Base-by-base conservation (phyloP, 2,888 invertebrate species). In the Amphipoea lucens region DNA sequence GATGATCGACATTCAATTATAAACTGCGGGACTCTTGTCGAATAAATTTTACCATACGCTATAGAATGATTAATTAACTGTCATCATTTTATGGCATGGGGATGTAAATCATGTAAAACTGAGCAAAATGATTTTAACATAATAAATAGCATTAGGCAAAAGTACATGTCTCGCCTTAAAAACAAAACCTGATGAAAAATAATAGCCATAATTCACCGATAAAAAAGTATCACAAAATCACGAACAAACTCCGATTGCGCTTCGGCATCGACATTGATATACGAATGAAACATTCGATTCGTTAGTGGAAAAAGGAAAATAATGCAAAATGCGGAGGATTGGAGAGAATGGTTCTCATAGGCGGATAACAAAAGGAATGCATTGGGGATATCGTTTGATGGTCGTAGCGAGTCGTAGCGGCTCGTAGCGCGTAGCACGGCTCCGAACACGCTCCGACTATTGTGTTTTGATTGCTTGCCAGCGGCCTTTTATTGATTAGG, bases 281-380 rank as follows among this genome's bases (percentile, higher is more conserved):
- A 92, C 92, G 92, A 93, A 93, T 92, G 93, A 93, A 95, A 94
- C 94, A 93, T 95, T 94, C 94, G 93, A 96, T 96, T 96, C 95
- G 96, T 95, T 96, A 95, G 95, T 92, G 91, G 90, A 92, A 95
- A 95, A 95, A 96, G 94, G 91, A 94, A 94, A 95, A 95, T 94
- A 95, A 96, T 95, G 94, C 93, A 94, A 95, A 96, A 95, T 93
- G 92, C 93, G 90, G 92, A 91, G 93, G 92, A 93, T 94, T 92
- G 94, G 92, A 93, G 94, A 93, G 94, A 94, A 95, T 94, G 93
- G 94, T 94, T 95, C 95, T 95, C 95, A 94, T 95, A 93, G 95
- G 90, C 93, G 92, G 92, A 93, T 92, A 95, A 95, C 95, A 96
- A 96, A 96, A 96, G 94, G 93, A 95, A 95, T 90, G 92, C 93